Evolutionary conservation across 2,888 invertebrate species (phyloP), one percentile per base, ranked within the genome.

Genomic region (Polyommatus icarus): DNA sequence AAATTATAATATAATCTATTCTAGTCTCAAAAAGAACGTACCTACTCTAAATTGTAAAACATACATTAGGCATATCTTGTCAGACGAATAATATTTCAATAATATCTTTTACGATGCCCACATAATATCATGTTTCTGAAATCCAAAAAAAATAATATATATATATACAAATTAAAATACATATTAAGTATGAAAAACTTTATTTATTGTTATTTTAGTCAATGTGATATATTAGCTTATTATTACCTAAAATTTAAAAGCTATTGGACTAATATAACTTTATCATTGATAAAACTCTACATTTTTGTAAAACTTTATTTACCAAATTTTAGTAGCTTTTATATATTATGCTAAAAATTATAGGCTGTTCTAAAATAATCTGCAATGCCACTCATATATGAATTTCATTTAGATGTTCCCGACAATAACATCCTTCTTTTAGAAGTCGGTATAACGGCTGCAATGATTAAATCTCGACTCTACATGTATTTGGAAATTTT

Each of bases 401-500:
- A 61, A 24, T 24, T 20, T 12, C 1, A 20, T 8, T 4, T 24
- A 24, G 4, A 24, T 24, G 1, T 61, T 10, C 12, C 24, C 24
- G 61, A 67, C 29, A 2, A 15, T 6, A 8, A 76, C 78, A 72
- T 71, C 24, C 54, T 72, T 59, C 36, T 72, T 77, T 73, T 72
- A 57, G 32, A 57, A 54, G 57, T 77, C 46, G 12, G 67, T 67
- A 67, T 67, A 3, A 32, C 6, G 67, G 29, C 61, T 24, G 29
- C 67, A 18, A 15, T 29, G 67, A 67, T 29, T 32, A 15, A 67
- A 67, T 67, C 67, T 67, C 67, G 29, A 6, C 67, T 67, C 59
- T 57, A 72, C 57, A 36, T 54, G 46, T 73, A 77, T 77, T 77
- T 78, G 76, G 77, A 79, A 78, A 76, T 79, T 79, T 78, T 76